A percentile compares a stretch with the other conserved stretches of the same genome.
Conservation (phyloP, 2,113 vertebrate species). For the Oryzias melastigma region DNA sequence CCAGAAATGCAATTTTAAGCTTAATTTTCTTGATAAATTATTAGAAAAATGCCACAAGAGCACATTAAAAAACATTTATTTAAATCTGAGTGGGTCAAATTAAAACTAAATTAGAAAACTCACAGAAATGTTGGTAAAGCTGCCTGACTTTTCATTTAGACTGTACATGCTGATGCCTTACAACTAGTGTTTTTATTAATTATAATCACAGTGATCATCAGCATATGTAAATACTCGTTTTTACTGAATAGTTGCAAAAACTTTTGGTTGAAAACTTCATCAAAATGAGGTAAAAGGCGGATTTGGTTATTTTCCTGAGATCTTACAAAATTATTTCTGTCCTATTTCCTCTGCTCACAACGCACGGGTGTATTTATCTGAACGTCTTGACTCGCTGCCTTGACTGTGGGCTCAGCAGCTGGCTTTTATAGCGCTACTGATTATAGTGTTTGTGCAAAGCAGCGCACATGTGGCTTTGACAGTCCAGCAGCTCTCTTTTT, state of each 20-base stretch:
- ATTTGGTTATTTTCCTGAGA: conserved; percentile 59
- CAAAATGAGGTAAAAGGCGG: conserved; percentile 38
- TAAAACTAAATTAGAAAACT: too few species aligned
- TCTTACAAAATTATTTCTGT: conserved; percentile 46
- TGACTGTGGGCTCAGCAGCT: conserved; percentile 44
- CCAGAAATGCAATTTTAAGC: too few species aligned
- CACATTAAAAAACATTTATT: too few species aligned
- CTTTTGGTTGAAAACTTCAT: conserved; percentile 50
- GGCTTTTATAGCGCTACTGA: conserved; percentile 68
- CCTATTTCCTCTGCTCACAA: conserved; percentile 47
- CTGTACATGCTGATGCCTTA: conserved; percentile 14
- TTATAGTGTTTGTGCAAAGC: conserved; percentile 69
- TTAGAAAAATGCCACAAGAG: too few species aligned
- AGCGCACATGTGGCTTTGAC: conserved; percentile 52
- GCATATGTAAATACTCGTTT: conserved; percentile 37
- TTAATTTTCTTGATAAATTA: too few species aligned
- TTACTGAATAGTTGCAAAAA: conserved; percentile 57
- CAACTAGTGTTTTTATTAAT: conserved; percentile 2
- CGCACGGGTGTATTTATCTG: conserved; percentile 31
- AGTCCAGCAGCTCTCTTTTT: conserved; percentile 46
- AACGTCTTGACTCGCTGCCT: conserved; percentile 52
- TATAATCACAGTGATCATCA: conserved; percentile 47
- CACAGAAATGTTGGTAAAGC: too few species aligned
- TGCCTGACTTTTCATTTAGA: neutral
- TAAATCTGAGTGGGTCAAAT: too few species aligned